These are phyloP conservation scores for Centruroides vittatus DNA, from an alignment of 1,140 invertebrate species.

Conservation along the genomic window DNA sequence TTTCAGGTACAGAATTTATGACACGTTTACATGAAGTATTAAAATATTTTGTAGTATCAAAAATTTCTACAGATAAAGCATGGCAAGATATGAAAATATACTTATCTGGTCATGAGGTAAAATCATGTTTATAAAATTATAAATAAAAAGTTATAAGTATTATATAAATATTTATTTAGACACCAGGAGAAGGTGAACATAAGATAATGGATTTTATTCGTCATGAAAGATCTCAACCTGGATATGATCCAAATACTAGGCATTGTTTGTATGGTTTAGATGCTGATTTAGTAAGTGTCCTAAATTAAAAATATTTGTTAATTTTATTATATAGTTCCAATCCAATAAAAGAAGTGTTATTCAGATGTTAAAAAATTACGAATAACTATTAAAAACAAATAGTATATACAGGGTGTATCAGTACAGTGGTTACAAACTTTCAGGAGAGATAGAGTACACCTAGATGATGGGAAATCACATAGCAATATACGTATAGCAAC, in stretches of 20 bases:
- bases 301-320: conserved; percentile 1
- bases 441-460: no score
- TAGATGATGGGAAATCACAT: no score
- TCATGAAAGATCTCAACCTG: conserved; percentile 60
- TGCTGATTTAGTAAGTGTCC: conserved; percentile 56
- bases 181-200: conserved; percentile 93
- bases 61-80: conserved; percentile 63
- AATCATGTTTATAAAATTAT: background rate
- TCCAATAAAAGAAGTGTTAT: no score
- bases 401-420: no score
- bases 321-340: background rate
- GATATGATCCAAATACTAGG: conserved; percentile 72
- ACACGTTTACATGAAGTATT: conserved; percentile 66
- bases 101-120: conserved; percentile 31
- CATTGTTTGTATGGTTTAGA: conserved; percentile 93
- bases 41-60: conserved; percentile 71
- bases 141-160: background rate
- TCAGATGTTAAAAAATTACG: no score
- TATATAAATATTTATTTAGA: conserved; percentile 33
- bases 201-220: conserved; percentile 98
- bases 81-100: conserved; percentile 47
- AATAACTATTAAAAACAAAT: no score
- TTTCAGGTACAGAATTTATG: conserved; percentile 61
- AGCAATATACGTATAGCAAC: no score
- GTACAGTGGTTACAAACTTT: no score